Evolutionary conservation across 2,797 vertebrate genomes (phyloP), one percentile per base, ranked within the genome.

Genomic region (Peromyscus eremicus): DNA sequence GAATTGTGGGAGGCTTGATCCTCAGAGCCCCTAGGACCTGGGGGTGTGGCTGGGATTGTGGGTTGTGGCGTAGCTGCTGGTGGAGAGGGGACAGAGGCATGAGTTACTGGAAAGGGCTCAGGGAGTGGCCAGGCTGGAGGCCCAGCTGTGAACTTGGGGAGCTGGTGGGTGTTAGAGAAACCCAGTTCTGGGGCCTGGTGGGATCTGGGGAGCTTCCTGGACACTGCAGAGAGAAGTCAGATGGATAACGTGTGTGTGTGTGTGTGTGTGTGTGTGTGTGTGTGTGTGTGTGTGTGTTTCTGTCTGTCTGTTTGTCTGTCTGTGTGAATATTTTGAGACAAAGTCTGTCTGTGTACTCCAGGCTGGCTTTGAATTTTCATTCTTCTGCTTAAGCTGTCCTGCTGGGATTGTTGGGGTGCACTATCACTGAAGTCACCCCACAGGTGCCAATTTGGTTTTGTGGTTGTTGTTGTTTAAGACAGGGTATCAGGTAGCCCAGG

Each of bases 301-400:
- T n/a, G 49, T 2, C 0, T n/a, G 49, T 34, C 4, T 55, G 6
- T 21, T 1, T 55, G 23, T 27, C 7, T 62, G 25, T 19, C 0
- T 40, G 3, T 57, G 12, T 49, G 46, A 49, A 49, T 81, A 55
- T 87, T 71, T 60, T 43, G 52, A 76, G 55, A 43, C 37, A 57
- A 9, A 7, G 37, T 76, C 12, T 71, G 46, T 71, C n/a, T 57
- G 2, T 32, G n/a, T 40, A 70, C 32, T n/a, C 52, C 55, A 89
- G 55, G 17, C 55, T 62, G 19, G 19, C 37, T 25, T 46, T 62
- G 37, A 34, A 43, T 43, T 62, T 52, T 71, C 49, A 32, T 14
- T 25, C 32, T 34, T 40, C 71, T 62, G 86, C 55, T 17, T 76
- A 12, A 46, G 71, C 87, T 37, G 60, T 57, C 37, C 86, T 6